A percentile compares a stretch with the other conserved stretches of the same genome.
Conservation (phyloP, 2,888 invertebrate species). For the Parochlus steinenii region DNA sequence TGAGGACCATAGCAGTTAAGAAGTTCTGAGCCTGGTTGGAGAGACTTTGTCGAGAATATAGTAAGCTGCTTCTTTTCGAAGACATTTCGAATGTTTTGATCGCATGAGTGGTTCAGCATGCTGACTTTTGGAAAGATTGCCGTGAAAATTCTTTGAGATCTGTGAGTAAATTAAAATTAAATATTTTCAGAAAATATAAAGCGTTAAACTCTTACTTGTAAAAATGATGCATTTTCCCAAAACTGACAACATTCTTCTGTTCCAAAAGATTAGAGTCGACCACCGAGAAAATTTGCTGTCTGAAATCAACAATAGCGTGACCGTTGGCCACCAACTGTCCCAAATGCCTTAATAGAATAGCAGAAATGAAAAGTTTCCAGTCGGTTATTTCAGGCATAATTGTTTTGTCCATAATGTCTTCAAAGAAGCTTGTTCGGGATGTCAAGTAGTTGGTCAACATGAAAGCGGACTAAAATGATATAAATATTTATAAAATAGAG, state of each 20-base stretch:
- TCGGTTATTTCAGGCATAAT: constrained; percentile 23
- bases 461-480: constrained; percentile 40
- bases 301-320: constrained; percentile 37
- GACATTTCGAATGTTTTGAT: constrained; percentile 60
- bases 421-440: constrained; percentile 45
- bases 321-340: constrained; percentile 71
- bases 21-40: constrained; percentile 51
- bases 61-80: constrained; percentile 54
- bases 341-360: constrained; percentile 54
- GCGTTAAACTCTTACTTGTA: too few relatives aligned
- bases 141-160: constrained; percentile 42
- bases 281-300: constrained; percentile 16
- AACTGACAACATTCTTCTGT: constrained; percentile 14
- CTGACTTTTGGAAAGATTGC: constrained; percentile 76
- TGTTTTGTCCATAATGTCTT: constrained; percentile 29
- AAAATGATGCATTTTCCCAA: constrained; percentile 20
- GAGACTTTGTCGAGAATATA: constrained; percentile 47
- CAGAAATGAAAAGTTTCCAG: constrained; percentile 39
- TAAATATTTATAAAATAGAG: constrained; percentile 16
- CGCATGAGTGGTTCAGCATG: constrained; percentile 88
- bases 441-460: constrained; percentile 48
- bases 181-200: constrained; percentile 10
- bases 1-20: constrained; percentile 76
- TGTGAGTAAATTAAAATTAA: too few relatives aligned
- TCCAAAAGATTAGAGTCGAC: constrained; percentile 4